Conservation (phyloP, 2,113 vertebrate species). For the Atlantisia rogersi region DNA sequence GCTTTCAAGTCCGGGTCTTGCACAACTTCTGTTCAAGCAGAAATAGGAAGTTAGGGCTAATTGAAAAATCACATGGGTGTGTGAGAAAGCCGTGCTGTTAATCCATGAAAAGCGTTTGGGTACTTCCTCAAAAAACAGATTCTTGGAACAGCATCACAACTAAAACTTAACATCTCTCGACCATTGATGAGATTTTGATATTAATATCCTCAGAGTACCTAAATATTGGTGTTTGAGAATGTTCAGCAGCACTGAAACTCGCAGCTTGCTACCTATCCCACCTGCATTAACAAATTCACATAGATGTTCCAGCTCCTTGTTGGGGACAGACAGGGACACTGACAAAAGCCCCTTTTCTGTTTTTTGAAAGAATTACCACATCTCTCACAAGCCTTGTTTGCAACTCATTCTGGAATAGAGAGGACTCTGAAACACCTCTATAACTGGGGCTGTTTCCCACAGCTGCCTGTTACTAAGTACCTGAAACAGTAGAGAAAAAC, state of each 20-base stretch:
- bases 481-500: neutral
- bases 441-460: neutral
- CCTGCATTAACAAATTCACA: neutral
- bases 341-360: neutral
- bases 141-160: neutral
- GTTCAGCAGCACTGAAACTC: neutral
- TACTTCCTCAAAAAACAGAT: neutral
- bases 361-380: neutral
- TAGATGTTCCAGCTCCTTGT: neutral
- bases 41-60: neutral
- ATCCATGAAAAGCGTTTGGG: neutral
- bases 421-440: neutral
- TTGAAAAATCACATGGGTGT: neutral
- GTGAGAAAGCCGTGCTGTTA: neutral
- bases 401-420: neutral
- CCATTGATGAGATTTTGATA: neutral
- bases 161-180: neutral
- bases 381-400: neutral
- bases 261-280: neutral
- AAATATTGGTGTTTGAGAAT: neutral
- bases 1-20: neutral
- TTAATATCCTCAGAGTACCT: neutral
- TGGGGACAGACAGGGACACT: neutral
- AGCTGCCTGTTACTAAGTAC: neutral
- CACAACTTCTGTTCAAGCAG: neutral